Percentiles rank a stretch among this genome's conserved stretches.
These are phyloP conservation scores for Podarcis lilfordi DNA, from an alignment of 2,797 vertebrate genomes.

Conservation along the genomic window DNA sequence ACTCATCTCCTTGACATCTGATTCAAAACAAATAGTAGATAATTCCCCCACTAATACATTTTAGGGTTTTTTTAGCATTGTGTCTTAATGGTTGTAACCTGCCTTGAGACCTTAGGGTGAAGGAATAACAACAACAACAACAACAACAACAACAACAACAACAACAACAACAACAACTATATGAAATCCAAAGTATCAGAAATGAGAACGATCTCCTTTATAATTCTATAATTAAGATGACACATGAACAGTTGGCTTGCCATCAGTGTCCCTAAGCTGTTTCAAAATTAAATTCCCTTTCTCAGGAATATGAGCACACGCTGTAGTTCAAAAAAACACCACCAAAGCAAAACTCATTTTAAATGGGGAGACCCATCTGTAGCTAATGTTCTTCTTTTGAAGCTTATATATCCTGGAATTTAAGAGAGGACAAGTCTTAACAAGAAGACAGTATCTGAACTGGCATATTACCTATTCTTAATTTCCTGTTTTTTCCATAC, in stretches of 20 bases:
- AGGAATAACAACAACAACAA: no score
- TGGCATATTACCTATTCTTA: neutral
- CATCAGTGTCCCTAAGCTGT: neutral
- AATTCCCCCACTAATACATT: neutral
- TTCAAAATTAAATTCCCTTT: neutral
- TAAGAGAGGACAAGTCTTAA: neutral
- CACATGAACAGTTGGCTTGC: neutral
- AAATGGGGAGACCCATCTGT: neutral
- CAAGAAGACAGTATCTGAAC: neutral
- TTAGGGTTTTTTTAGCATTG: no score
- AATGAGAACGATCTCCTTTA: neutral
- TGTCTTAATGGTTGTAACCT: no score
- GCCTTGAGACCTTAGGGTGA: no score
- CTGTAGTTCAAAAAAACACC: neutral
- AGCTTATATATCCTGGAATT: neutral
- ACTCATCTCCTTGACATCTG: no score
- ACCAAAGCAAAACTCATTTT: neutral
- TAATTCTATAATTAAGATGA: conserved; percentile 16
- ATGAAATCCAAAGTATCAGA: neutral
- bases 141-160: no score
- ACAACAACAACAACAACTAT: neutral
- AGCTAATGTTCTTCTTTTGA: neutral
- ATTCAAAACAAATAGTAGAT: neutral
- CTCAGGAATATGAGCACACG: neutral
- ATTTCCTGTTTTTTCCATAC: neutral